Evolutionary conservation across 2,888 invertebrate species (phyloP).

Genomic region (Cheilosia soror): DNA sequence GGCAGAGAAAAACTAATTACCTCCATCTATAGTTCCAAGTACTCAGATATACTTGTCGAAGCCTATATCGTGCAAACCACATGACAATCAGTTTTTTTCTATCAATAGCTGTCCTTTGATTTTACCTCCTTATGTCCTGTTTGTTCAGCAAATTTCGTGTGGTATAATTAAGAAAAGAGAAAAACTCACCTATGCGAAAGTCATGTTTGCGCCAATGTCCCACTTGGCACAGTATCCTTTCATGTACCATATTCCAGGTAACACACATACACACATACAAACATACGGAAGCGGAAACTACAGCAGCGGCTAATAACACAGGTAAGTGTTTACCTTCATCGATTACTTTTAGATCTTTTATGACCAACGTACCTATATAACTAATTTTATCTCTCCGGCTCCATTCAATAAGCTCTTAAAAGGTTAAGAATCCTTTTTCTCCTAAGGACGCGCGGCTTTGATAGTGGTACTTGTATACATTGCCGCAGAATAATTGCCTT

Average conservation of each 20-base stretch:
- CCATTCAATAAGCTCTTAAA: constrained; percentile 59
- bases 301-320: constrained; percentile 42
- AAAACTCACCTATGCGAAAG: constrained; percentile 25
- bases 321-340: constrained; percentile 69
- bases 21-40: constrained; percentile 43
- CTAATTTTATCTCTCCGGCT: constrained; percentile 57
- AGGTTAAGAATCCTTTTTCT: constrained; percentile 63
- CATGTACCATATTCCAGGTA: constrained; percentile 22
- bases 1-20: constrained; percentile 64
- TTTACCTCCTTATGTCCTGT: constrained; percentile 56
- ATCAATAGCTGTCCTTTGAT: constrained; percentile 47
- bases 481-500: constrained; percentile 66
- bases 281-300: constrained; percentile 13
- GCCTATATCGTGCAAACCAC: constrained; percentile 14
- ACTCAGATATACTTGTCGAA: constrained; percentile 34
- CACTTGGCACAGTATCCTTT: constrained; percentile 52
- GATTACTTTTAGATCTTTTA: constrained; percentile 61
- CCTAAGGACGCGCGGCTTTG: constrained; percentile 7
- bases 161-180: constrained; percentile 70
- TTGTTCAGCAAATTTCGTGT: constrained; percentile 69
- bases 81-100: constrained; percentile 40
- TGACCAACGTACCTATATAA: constrained; percentile 37
- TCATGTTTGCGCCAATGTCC: constrained; percentile 51
- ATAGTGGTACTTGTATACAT: constrained; percentile 31
- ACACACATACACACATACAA: constrained; percentile 27